phyloP scores from a whole-genome alignment of 2,113 vertebrate species.

The Daphoenositta chrysoptera region DNA sequence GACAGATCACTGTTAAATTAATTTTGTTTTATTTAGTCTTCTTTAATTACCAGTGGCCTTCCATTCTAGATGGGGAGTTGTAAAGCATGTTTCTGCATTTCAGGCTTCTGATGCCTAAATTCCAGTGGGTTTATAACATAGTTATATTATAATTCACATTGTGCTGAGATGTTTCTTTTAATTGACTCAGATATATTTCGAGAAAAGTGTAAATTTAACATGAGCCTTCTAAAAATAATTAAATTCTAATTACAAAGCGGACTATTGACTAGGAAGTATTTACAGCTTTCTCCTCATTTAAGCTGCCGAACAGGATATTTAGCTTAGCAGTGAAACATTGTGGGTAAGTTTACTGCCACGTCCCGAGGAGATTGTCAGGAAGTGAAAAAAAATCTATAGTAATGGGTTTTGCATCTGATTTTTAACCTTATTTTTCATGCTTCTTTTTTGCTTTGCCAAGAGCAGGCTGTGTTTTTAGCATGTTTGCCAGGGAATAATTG shows the following conservation, averaged over 20 bases:
- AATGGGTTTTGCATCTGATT: slow-evolving; percentile 14
- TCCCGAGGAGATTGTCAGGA: slow-evolving; percentile 11
- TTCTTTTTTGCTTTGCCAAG: not conserved
- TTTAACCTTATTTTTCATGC: not conserved
- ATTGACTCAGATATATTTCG: not conserved
- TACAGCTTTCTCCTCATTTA: slow-evolving; percentile 6
- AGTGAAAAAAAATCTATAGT: not conserved
- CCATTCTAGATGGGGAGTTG: not conserved
- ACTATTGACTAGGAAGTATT: slow-evolving; percentile 16
- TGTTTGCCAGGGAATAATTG: slow-evolving; percentile 9
- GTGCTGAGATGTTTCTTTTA: slow-evolving; percentile 8
- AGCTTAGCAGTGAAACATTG: not conserved
- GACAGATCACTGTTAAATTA: not conserved
- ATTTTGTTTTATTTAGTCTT: not conserved
- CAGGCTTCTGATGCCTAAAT: not conserved
- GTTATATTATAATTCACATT: not conserved
- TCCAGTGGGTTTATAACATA: not conserved
- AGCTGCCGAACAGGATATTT: slow-evolving; percentile 14
- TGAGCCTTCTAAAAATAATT: slow-evolving; percentile 14
- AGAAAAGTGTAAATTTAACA: not conserved
- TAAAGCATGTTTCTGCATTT: not conserved
- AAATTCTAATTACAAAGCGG: slow-evolving; percentile 12
- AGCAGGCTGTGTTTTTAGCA: not conserved
- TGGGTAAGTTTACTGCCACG: not conserved
- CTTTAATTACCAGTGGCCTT: not conserved